phyloP scores from a whole-genome alignment of 2,888 invertebrate species.

The Platycheirus rosarum region DNA sequence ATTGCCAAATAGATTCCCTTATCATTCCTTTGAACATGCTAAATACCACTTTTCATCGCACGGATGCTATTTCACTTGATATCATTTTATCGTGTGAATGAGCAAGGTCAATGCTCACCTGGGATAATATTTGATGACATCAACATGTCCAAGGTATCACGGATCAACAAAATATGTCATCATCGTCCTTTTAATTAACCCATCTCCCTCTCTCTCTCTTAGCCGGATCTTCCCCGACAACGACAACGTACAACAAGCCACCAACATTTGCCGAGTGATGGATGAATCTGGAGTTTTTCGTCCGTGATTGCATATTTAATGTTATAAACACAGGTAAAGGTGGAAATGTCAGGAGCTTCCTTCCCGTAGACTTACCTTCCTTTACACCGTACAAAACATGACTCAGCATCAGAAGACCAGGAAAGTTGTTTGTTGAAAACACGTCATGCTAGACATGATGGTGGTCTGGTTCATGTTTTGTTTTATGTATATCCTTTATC shows the following conservation, averaged over 20 bases:
- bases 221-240: slow-evolving; percentile 13
- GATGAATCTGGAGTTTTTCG: slow-evolving; percentile 39
- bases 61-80: neutral
- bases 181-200: slow-evolving; percentile 67
- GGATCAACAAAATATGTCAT: slow-evolving; percentile 48
- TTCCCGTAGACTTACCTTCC: no score
- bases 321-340: slow-evolving; percentile 47
- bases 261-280: slow-evolving; percentile 15
- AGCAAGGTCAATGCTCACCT: slow-evolving; percentile 49
- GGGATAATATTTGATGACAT: no score
- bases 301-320: slow-evolving; percentile 65
- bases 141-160: no score
- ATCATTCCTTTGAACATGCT: slow-evolving; percentile 14
- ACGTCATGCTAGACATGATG: slow-evolving; percentile 45
- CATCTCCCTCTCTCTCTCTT: no score
- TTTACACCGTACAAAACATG: no score
- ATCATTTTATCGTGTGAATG: slow-evolving; percentile 17
- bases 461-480: slow-evolving; percentile 19
- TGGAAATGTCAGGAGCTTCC: slow-evolving; percentile 10
- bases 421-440: slow-evolving; percentile 44
- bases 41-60: neutral
- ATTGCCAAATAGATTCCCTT: neutral
- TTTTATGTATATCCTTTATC: slow-evolving; percentile 19
- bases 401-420: slow-evolving; percentile 39
- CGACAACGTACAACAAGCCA: slow-evolving; percentile 18